phyloP scores from a whole-genome alignment of 2,888 invertebrate genomes.

The Philaethria dido region DNA sequence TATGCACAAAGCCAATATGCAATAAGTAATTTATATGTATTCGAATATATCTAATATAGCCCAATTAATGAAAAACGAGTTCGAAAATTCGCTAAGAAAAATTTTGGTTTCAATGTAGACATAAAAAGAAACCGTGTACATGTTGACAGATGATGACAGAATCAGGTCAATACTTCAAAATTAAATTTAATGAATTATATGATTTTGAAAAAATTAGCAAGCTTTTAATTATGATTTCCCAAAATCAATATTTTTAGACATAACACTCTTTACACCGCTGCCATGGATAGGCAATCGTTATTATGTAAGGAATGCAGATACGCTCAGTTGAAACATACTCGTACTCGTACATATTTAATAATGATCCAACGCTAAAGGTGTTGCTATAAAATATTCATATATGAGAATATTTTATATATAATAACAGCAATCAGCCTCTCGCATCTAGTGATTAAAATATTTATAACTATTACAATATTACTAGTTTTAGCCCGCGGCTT shows the following conservation, averaged over 20 bases:
- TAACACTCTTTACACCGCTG: too few relatives aligned
- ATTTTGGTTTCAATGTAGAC: too few relatives aligned
- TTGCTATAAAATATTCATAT: slow-evolving; percentile 1
- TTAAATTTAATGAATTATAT: too few relatives aligned
- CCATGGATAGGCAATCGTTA: background rate
- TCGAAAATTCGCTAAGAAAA: too few relatives aligned
- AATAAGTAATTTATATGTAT: slow-evolving; percentile 1
- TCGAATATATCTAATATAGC: too few relatives aligned
- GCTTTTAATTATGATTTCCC: too few relatives aligned
- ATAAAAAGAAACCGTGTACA: too few relatives aligned
- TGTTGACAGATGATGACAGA: too few relatives aligned
- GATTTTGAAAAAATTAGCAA: too few relatives aligned
- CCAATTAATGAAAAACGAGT: too few relatives aligned
- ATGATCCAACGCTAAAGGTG: slow-evolving; percentile 5
- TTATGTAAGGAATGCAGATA: background rate
- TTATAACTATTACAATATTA: background rate
- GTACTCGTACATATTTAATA: slow-evolving; percentile 1
- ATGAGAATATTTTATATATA: background rate
- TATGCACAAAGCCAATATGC: background rate
- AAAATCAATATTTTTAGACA: too few relatives aligned
- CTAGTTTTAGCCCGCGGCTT: background rate
- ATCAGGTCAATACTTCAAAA: too few relatives aligned
- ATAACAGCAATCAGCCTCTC: background rate
- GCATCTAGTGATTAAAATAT: background rate
- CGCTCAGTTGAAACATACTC: background rate